Base-by-base conservation (phyloP, 2,888 invertebrate species). In the Colostygia pectinataria region DNA sequence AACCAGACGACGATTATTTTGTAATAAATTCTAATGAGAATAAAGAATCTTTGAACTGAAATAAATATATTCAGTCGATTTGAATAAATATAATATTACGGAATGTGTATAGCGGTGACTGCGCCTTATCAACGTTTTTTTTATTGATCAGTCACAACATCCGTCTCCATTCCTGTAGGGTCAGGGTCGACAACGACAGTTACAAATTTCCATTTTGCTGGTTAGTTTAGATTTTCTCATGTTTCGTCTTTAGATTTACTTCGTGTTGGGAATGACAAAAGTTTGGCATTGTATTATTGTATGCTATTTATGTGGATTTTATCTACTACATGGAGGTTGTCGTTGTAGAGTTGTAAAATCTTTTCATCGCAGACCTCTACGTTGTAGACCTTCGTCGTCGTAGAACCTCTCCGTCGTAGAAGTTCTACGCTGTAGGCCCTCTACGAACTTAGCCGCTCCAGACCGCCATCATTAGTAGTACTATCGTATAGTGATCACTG, bases 101-200 rank as follows among this genome's bases (percentile, higher is more conserved):
- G 9, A 3, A 33, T 1, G 9, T 34, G 8, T n/a, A n/a, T n/a
- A n/a, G 2, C 23, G 20, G 13, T 20, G 4, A 2, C 4, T 12
- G 27, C 18, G 10, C 12, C 28, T 7, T 20, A 27, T 7, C 8
- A 7, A 9, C 14, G 23, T 12, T 12, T 44, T 50, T 12, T 12
- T 44, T 50, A 50, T 50, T 34, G 39, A 44, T 44, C 43, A 34
- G 34, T 33, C 13, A 39, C 39, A 28, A 42, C 37, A 39, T 29
- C 25, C 29, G 13, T 18, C 29, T 33, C 13, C 24, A 18, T 42
- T 32, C 28, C 45, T 6, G 7, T 24, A 31, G 39, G 50, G 50
- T 50, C 50, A 34, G 29, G 50, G 43, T 40, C 34, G 27, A 18
- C 18, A 15, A 10, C 9, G 34, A 25, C 33, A 44, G 29, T 44